Evolutionary conservation across 2,113 vertebrate species (phyloP).

Genomic region (Coptodon rendalli): DNA sequence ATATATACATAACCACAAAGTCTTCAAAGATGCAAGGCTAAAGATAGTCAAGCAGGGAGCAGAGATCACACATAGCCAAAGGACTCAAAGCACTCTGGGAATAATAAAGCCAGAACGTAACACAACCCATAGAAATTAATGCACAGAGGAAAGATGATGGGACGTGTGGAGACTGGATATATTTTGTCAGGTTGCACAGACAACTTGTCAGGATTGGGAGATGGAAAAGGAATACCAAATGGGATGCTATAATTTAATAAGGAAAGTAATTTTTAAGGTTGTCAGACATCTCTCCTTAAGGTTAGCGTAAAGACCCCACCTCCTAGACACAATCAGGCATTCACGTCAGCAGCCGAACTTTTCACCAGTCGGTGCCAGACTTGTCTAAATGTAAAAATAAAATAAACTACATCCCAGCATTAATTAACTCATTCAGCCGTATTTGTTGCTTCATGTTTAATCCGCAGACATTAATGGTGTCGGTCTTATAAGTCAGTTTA

Average conservation of each 20-base stretch:
- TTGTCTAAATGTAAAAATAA: neutral
- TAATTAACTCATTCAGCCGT: neutral
- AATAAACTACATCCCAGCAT: neutral
- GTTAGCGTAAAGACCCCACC: neutral
- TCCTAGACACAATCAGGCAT: neutral
- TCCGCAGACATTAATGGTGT: neutral
- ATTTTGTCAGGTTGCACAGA: neutral
- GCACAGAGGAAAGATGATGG: neutral
- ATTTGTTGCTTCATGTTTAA: neutral
- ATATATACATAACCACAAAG: neutral
- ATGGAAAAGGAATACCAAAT: neutral
- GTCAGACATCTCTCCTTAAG: neutral
- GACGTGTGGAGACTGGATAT: neutral
- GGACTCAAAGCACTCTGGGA: neutral
- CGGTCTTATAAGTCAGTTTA: neutral
- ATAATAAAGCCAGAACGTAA: neutral
- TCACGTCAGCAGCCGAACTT: neutral
- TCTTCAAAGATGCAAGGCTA: neutral
- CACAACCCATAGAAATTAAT: neutral
- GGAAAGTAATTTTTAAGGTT: neutral
- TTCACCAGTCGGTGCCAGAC: neutral
- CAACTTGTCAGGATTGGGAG: neutral
- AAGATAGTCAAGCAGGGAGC: neutral
- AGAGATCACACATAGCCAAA: neutral
- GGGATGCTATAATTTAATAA: neutral